Conservation (phyloP, 2,113 vertebrate genomes). For the Laticauda laticaudata region DNA sequence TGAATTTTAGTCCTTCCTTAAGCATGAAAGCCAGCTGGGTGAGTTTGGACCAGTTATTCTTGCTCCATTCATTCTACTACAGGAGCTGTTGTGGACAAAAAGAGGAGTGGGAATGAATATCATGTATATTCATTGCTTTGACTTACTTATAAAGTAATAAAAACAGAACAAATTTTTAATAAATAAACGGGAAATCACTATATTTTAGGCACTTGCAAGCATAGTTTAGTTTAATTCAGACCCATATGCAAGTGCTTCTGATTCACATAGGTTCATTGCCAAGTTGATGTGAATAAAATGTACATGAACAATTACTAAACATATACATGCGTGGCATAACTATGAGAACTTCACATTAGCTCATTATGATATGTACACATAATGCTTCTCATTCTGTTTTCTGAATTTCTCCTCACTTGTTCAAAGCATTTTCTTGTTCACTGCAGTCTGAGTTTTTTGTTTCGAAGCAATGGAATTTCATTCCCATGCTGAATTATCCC, state of each 20-base stretch:
- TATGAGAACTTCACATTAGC: not conserved
- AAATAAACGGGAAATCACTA: not conserved
- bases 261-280: not conserved
- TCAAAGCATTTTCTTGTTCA: not conserved
- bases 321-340: not conserved
- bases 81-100: not conserved
- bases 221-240: not conserved
- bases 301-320: not conserved
- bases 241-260: not conserved
- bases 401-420: not conserved
- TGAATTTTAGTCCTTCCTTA: too few relatives aligned
- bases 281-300: not conserved
- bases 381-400: not conserved
- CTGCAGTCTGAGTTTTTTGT: not conserved
- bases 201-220: not conserved
- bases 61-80: not conserved
- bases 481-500: not conserved
- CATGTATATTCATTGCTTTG: not conserved
- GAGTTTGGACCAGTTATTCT: not conserved
- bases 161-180: not conserved
- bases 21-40: not conserved
- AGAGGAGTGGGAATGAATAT: not conserved
- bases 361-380: not conserved
- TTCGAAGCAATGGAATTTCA: not conserved
- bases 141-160: not conserved